phyloP scores from a whole-genome alignment of 2,113 vertebrate species.

The Climacteris rufus region DNA sequence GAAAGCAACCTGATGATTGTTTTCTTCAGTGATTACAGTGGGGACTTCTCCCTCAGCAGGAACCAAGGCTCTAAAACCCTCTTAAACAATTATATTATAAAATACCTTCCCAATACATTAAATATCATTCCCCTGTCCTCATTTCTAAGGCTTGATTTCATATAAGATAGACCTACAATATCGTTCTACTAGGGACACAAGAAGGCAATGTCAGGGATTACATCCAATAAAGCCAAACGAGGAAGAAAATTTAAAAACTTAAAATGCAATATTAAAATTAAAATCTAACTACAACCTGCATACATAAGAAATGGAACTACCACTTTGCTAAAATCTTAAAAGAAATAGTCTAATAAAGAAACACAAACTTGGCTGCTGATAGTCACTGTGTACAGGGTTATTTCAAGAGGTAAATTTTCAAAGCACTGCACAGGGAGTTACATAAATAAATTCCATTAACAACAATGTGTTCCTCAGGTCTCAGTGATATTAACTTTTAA shows the following conservation, averaged over 20 bases:
- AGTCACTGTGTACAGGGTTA: background rate
- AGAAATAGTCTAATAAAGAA: constrained; percentile 41
- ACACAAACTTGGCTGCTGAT: constrained; percentile 8
- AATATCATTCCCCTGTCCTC: background rate
- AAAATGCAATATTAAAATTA: background rate
- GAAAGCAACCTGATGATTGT: constrained; percentile 28
- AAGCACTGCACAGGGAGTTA: constrained; percentile 34
- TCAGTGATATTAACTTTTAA: constrained; percentile 60
- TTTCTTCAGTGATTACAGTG: constrained; percentile 22
- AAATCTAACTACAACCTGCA: constrained; percentile 6
- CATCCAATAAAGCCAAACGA: background rate
- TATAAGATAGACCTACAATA: background rate
- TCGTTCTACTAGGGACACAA: background rate
- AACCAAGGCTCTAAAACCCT: constrained; percentile 10
- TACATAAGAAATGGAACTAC: constrained; percentile 4
- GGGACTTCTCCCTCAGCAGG: constrained; percentile 39
- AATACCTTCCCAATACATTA: constrained; percentile 11
- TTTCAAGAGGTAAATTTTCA: constrained; percentile 56
- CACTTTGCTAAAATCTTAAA: constrained; percentile 42
- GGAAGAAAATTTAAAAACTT: background rate
- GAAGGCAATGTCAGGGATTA: background rate
- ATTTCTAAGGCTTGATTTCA: background rate
- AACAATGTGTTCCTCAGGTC: constrained; percentile 51
- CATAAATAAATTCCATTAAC: constrained; percentile 59
- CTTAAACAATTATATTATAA: constrained; percentile 42